Evolutionary conservation across 2,113 vertebrate genomes (phyloP).

Genomic region (Mus spicilegus): DNA sequence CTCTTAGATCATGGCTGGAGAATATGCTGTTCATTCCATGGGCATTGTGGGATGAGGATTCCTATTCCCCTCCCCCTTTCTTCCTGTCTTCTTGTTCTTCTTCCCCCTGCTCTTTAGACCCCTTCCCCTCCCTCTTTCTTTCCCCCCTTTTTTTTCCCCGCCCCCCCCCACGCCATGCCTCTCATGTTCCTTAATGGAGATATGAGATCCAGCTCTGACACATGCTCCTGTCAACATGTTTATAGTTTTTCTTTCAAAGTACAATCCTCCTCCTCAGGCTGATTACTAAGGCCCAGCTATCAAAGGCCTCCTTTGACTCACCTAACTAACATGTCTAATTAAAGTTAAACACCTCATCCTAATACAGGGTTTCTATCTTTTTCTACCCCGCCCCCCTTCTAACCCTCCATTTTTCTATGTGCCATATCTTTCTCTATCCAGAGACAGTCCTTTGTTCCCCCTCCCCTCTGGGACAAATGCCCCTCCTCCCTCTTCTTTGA

Average conservation of each 20-base stretch:
- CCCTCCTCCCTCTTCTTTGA: background rate
- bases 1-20: background rate
- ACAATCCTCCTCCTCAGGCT: background rate
- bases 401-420: background rate
- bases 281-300: background rate
- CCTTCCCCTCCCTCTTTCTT: background rate
- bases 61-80: background rate
- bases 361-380: background rate
- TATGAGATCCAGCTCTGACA: background rate
- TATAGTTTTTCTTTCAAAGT: background rate
- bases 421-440: background rate
- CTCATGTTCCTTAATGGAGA: background rate
- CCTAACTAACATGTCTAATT: background rate
- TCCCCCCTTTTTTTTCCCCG: background rate
- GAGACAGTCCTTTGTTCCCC: background rate
- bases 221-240: background rate
- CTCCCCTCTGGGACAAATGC: background rate
- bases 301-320: background rate
- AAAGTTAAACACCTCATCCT: background rate
- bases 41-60: background rate
- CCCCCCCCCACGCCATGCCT: fast-evolving
- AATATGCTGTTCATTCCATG: background rate
- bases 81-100: no score
- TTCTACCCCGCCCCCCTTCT: no score
- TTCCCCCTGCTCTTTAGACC: background rate